Percentiles rank a stretch among this genome's conserved stretches.
Evolutionary conservation across 2,113 vertebrate species (phyloP).

Genomic region (Ceuthmochares aereus): DNA sequence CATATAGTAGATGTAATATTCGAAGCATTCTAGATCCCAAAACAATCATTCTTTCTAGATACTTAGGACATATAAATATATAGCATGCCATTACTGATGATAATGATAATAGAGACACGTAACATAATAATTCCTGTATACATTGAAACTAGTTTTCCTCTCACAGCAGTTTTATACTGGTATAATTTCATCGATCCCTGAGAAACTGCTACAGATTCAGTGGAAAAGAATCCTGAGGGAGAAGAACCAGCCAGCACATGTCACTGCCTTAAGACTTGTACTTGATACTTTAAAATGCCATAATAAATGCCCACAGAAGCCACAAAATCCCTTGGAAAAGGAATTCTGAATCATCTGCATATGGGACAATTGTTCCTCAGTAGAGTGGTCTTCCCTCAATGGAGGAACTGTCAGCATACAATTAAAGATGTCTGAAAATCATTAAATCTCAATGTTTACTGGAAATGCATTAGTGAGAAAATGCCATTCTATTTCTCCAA

Average conservation of each 20-base stretch:
- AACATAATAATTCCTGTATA: not conserved
- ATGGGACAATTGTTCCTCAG: conserved; percentile 44
- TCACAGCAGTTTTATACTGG: not conserved
- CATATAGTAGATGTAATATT: not conserved
- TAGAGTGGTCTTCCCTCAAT: conserved; percentile 20
- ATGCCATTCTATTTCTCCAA: conserved; percentile 8
- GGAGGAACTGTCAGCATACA: conserved; percentile 46
- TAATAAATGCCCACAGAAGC: conserved; percentile 28
- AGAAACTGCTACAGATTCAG: conserved; percentile 1
- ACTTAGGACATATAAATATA: not conserved
- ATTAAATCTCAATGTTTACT: conserved; percentile 47
- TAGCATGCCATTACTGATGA: not conserved
- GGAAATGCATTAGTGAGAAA: conserved; percentile 51
- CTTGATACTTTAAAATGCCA: not conserved
- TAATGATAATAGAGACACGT: not conserved
- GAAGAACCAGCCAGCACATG: not conserved
- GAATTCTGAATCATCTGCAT: not conserved
- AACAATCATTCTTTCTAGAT: not conserved
- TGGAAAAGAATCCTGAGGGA: not conserved
- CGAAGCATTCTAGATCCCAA: not conserved
- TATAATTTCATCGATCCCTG: not conserved
- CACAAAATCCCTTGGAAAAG: conserved; percentile 24
- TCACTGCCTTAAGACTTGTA: not conserved
- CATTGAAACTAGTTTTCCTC: not conserved
- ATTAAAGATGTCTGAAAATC: conserved; percentile 50